These are phyloP conservation scores for Montipora foliosa DNA, from an alignment of 64 coral and sea anemone genomes.

Conservation along the genomic window DNA sequence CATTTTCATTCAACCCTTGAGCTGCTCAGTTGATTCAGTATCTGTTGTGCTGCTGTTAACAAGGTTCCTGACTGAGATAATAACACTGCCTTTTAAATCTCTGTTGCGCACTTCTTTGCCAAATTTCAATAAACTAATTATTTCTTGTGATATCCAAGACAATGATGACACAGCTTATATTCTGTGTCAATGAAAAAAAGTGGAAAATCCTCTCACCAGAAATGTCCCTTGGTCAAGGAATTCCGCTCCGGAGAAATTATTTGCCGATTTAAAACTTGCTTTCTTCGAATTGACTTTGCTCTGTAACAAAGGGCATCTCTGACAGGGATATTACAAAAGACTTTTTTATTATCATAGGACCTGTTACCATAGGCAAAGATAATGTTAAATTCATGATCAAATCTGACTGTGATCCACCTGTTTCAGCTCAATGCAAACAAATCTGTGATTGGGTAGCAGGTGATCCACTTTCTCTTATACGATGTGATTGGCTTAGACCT, in stretches of 20 bases:
- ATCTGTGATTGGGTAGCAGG: slow-evolving; percentile 82
- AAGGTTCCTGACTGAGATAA: not conserved
- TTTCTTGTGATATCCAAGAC: not conserved
- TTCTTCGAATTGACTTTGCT: slow-evolving; percentile 31
- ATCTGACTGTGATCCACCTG: slow-evolving; percentile 90
- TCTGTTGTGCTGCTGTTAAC: not conserved
- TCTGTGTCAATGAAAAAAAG: not conserved
- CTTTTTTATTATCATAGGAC: slow-evolving; percentile 71
- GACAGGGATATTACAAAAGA: slow-evolving; percentile 87
- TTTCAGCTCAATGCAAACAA: slow-evolving; percentile 40
- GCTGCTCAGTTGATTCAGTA: not conserved
- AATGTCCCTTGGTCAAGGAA: too few relatives aligned
- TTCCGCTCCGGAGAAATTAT: not conserved
- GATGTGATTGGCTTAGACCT: slow-evolving; percentile 63
- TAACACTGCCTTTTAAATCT: not conserved
- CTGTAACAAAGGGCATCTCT: slow-evolving; percentile 52
- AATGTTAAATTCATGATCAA: slow-evolving; percentile 93
- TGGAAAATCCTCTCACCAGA: not conserved
- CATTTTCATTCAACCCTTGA: not conserved
- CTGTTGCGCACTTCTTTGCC: slow-evolving; percentile 26
- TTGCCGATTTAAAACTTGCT: not conserved
- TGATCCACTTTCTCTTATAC: slow-evolving; percentile 61
- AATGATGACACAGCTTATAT: not conserved
- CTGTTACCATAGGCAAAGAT: slow-evolving; percentile 63
- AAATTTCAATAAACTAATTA: not conserved